Evolutionary conservation across 2,888 invertebrate species (phyloP).

Genomic region (Mactromeris polynyma): DNA sequence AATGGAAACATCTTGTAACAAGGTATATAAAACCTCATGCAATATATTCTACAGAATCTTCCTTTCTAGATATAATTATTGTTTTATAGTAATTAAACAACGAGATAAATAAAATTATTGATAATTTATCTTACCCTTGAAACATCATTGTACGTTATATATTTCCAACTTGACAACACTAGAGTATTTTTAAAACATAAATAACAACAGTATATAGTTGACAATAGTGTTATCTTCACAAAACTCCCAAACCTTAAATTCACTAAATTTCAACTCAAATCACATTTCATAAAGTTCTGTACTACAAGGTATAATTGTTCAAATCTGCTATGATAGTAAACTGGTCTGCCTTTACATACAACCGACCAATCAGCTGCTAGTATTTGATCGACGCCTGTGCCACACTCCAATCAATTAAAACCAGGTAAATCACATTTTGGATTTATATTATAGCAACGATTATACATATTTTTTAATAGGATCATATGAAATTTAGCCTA

Average conservation of each 20-base stretch:
- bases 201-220: neutral
- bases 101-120: neutral
- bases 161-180: neutral
- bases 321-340: slow-evolving; percentile 28
- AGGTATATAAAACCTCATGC: too few species aligned
- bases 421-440: slow-evolving; percentile 36
- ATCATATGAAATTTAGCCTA: slow-evolving; percentile 34
- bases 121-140: slow-evolving; percentile 10
- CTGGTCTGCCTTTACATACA: slow-evolving; percentile 25
- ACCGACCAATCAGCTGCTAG: slow-evolving; percentile 49
- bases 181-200: neutral
- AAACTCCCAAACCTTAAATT: neutral
- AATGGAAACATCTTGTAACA: neutral
- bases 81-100: neutral
- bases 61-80: too few species aligned
- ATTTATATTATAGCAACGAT: neutral
- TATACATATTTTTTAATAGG: neutral
- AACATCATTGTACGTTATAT: neutral
- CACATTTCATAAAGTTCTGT: neutral
- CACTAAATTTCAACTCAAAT: neutral
- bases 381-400: slow-evolving; percentile 3
- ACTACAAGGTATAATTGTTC: slow-evolving; percentile 8
- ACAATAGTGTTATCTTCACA: neutral
- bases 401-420: slow-evolving; percentile 51
- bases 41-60: too few species aligned